Conservation (phyloP, 1,140 invertebrate genomes). For the Brachionus plicatilis region DNA sequence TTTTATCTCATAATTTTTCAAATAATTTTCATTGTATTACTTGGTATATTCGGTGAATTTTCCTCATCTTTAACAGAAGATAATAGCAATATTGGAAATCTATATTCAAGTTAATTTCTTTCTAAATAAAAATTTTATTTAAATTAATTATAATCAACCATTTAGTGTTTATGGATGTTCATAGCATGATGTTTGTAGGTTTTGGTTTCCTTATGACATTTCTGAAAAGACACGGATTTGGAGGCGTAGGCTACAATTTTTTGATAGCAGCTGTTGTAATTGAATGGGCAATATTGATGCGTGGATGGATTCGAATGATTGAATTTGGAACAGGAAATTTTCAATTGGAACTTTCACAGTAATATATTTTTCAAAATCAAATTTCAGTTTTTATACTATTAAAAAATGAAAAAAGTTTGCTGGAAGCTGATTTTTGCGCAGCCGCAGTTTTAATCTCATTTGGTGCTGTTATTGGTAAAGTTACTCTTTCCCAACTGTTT, state of each 20-base stretch:
- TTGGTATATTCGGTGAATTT: constrained; percentile 9
- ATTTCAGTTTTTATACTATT: neutral
- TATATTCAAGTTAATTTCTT: neutral
- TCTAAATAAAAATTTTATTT: neutral
- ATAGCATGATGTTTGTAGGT: constrained; percentile 86
- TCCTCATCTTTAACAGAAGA: neutral
- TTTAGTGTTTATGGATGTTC: constrained; percentile 45
- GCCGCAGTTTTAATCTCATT: constrained; percentile 85
- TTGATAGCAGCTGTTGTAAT: constrained; percentile 42
- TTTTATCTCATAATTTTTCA: constrained; percentile 16
- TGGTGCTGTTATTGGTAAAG: constrained; percentile 78
- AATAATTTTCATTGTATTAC: neutral
- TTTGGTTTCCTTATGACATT: constrained; percentile 92
- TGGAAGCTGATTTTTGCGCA: constrained; percentile 77
- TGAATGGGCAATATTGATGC: constrained; percentile 41
- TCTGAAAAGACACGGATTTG: constrained; percentile 68
- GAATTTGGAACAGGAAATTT: constrained; percentile 42
- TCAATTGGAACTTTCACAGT: constrained; percentile 52
- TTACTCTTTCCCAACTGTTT: constrained; percentile 75
- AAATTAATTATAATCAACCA: neutral
- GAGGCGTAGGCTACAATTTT: constrained; percentile 42
- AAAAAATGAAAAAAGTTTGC: constrained; percentile 59
- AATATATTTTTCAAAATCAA: constrained; percentile 23
- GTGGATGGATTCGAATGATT: constrained; percentile 43
- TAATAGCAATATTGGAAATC: neutral